These are phyloP conservation scores for Harpalus rufipes DNA, from an alignment of 2,888 invertebrate genomes.

Conservation along the genomic window DNA sequence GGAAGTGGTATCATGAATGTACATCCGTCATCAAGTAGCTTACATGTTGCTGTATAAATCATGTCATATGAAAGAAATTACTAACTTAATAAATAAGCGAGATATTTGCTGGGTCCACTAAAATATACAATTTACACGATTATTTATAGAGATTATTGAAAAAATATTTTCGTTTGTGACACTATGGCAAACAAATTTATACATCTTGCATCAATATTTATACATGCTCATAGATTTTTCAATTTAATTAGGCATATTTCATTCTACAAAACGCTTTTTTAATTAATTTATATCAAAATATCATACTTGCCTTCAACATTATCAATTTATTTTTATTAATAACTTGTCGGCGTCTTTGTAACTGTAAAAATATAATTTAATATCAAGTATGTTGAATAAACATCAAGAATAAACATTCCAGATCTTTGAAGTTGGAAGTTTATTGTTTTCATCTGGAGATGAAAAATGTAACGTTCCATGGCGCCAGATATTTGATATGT, in stretches of 20 bases:
- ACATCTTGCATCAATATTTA: background rate
- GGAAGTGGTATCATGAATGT: no score
- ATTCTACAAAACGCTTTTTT: background rate
- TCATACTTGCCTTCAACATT: background rate
- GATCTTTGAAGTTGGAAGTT: background rate
- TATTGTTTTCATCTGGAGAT: background rate
- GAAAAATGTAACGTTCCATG: background rate
- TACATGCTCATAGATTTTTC: background rate
- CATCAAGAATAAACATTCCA: background rate
- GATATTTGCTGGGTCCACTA: no score
- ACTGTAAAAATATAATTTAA: background rate
- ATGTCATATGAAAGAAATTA: no score
- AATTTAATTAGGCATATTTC: background rate
- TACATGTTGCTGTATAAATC: no score
- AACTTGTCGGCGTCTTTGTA: background rate
- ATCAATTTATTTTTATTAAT: slow-evolving; percentile 4
- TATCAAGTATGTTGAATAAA: background rate
- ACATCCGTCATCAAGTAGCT: no score
- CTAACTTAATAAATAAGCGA: no score
- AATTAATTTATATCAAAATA: slow-evolving; percentile 2
- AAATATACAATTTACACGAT: background rate
- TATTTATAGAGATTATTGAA: background rate
- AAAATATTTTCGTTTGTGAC: background rate
- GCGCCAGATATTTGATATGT: slow-evolving; percentile 43
- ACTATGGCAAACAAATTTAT: background rate